These are phyloP conservation scores for Mya arenaria DNA, from an alignment of 1,140 invertebrate species.

Conservation along the genomic window DNA sequence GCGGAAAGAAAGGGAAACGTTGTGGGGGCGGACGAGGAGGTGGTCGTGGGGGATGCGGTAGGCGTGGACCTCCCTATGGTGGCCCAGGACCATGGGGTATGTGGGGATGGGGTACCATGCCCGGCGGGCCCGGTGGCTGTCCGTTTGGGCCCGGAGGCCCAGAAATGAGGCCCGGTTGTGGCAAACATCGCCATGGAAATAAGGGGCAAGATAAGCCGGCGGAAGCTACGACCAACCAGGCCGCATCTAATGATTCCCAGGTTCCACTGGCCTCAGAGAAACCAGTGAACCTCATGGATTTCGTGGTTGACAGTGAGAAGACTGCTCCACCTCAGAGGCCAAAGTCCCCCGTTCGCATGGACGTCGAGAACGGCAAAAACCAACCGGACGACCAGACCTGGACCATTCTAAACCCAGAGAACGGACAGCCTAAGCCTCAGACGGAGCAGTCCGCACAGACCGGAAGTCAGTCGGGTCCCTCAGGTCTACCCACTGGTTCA, in stretches of 20 bases:
- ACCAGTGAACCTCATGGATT: no score
- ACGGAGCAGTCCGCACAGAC: neutral
- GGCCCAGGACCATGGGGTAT: conserved; percentile 29
- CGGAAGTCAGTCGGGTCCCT: neutral
- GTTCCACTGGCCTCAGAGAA: neutral
- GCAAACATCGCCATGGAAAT: neutral
- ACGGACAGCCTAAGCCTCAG: neutral
- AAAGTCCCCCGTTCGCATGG: conserved; percentile 11
- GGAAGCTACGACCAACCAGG: neutral
- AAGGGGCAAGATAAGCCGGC: neutral
- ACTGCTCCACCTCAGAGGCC: neutral
- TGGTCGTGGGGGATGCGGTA: conserved; percentile 54
- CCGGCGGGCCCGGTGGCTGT: conserved; percentile 19
- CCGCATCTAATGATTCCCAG: neutral
- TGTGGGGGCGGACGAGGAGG: conserved; percentile 47
- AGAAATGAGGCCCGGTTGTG: neutral
- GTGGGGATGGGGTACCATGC: conserved; percentile 35
- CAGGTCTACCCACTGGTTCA: neutral
- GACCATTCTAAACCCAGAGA: conserved; percentile 10
- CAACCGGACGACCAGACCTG: conserved; percentile 36
- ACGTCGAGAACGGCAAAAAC: conserved; percentile 11
- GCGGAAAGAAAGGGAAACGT: conserved; percentile 33
- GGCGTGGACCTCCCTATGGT: conserved; percentile 10
- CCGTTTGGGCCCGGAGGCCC: no score
- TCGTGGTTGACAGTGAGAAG: neutral